Base-by-base conservation (phyloP, 2,888 invertebrate genomes). In the Nomada fabriciana region DNA sequence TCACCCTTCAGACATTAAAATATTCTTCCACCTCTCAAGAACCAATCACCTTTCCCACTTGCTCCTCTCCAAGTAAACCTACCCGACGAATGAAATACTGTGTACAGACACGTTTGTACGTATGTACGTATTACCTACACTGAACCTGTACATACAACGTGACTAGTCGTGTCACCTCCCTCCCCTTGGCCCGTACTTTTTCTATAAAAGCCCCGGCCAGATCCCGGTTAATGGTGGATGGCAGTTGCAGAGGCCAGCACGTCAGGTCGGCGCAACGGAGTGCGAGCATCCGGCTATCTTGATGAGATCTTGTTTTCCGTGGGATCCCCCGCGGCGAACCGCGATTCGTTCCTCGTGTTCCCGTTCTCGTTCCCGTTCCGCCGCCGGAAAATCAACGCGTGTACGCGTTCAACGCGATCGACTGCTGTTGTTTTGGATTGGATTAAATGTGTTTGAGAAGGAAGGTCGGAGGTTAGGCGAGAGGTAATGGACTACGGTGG, bases 271-370 rank as follows among this genome's bases (percentile, higher is more conserved):
- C 86, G 89, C 88, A 89, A 90, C 90, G 83, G 80, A 89, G 91
- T 88, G 89, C 89, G 88, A 91, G 89, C 90, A 90, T 88, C 89
- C 80, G 79, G 81, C 90, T 93, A 93, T 93, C 93, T 93, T 92
- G 92, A 93, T 93, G 93, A 93, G 92, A 93, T 93, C 93, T 93
- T 91, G 92, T 92, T 93, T 91, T 90, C 91, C 90, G 87, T 85
- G 84, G 80, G 89, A 86, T 85, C 90, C 89, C 91, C 91, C 87
- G 91, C 88, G 87, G 92, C 82, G 91, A 76, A 82, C 86, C 88
- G 88, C 91, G 90, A 92, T 92, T 93, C 91, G 91, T 91, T 92
- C 90, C 88, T 81, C 85, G 82, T 85, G 55, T 80, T 79, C 90
- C 88, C 89, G 83, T 87, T 83, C 85, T 64, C 70, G 55, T 80